A percentile compares a stretch with the other conserved stretches of the same genome.
These are phyloP conservation scores for Lasius fuliginosus DNA, from an alignment of 2,888 invertebrate genomes.

Conservation along the genomic window DNA sequence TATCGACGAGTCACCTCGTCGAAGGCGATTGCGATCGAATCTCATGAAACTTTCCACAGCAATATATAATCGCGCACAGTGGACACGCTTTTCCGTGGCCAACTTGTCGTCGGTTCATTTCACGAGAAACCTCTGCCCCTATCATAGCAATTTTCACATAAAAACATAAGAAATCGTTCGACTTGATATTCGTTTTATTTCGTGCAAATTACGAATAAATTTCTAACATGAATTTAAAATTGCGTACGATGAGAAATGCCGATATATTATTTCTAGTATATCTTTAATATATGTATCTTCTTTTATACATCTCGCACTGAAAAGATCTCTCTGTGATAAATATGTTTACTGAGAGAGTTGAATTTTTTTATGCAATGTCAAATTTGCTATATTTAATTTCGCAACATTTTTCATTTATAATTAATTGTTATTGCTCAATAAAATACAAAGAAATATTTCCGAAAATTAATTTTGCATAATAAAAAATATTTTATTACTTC, in stretches of 20 bases:
- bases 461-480: neutral
- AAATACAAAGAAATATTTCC: neutral
- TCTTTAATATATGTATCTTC: neutral
- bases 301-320: neutral
- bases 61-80: neutral
- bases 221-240: slow-evolving; percentile 46
- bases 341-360: neutral
- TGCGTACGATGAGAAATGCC: neutral
- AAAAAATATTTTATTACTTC: neutral
- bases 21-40: neutral
- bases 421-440: neutral
- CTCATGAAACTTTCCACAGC: slow-evolving; percentile 62
- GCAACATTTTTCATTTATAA: neutral
- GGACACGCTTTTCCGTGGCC: slow-evolving; percentile 58
- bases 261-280: neutral
- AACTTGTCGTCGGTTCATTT: neutral
- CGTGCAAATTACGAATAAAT: slow-evolving; percentile 48
- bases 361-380: neutral
- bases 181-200: neutral
- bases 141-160: slow-evolving; percentile 56
- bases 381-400: neutral
- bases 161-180: slow-evolving; percentile 48
- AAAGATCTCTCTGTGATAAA: neutral
- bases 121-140: slow-evolving; percentile 41
- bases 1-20: slow-evolving; percentile 14